Evolutionary conservation across 2,888 invertebrate genomes (phyloP), one percentile per base, ranked within the genome.

Genomic region (Stenolophus ochropezus): DNA sequence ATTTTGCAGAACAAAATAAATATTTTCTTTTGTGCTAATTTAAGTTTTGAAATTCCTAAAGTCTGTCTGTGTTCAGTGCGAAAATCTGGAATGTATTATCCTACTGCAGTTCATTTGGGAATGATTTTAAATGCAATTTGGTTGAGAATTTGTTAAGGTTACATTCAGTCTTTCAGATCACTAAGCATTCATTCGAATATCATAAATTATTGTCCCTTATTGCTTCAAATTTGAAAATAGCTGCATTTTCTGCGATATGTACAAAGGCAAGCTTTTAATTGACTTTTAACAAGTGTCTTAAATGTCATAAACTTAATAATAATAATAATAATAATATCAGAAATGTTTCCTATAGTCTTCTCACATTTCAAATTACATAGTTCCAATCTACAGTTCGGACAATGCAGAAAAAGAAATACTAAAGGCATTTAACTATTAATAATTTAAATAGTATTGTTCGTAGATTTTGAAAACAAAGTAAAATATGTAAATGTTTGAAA

Each of bases 121-220:
- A 51, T 51, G 14, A 58, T 58, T 58, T 20, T 27, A 14, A 61
- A 5, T 25, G 8, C 27, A 33, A 33, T 33, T 69, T 69, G 65
- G 27, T 69, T 69, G 14, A 42, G 33, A 42, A 11, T 42, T 42
- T 42, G n/a, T n/a, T n/a, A 11, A 33, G 6, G 33, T 42, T 42
- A 51, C 51, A 25, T 33, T 69, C 65, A 69, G 65, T 69, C 65
- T 69, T 69, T 14, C 65, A 69, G 16, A 69, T 69, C 65, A 69
- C 65, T 27, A 25, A 65, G 25, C 27, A 65, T 23, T 65, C 27
- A 65, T 27, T 69, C 18, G 65, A 69, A 69, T 69, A 69, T 69
- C 65, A 65, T 56, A 56, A 18, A 61, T 69, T 69, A 69, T 69
- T 69, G 65, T 69, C 65, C 1, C 16, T 14, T 20, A 69, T 69